Base-by-base conservation (phyloP, 2,888 invertebrate species). In the Archips xylosteana region DNA sequence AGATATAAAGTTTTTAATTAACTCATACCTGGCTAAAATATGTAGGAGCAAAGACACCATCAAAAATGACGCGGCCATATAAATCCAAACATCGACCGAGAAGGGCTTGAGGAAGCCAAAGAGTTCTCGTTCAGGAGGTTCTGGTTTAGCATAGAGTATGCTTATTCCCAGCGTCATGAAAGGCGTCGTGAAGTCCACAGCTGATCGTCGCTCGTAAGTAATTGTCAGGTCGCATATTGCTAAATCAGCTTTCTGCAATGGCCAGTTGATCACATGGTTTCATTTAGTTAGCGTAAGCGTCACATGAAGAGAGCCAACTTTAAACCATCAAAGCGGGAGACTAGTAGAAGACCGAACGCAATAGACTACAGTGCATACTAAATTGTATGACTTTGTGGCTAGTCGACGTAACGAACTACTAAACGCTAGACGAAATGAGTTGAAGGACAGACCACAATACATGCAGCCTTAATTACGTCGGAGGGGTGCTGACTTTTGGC, bases 131-230 rank as follows among this genome's bases (percentile, higher is more conserved):
- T 96, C 96, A 60, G 96, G 96, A 75, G 96, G 96, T 75, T 95
- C 95, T 5, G 98, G 96, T 83, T 97, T 97, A 81, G 97, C 96
- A 92, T 97, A 98, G 76, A 98, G 89, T 86, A 99, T 98, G 82
- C 98, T 97, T 80, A 98, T 98, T 75, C 98, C 98, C 76, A 99
- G 94, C 80, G 98, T 99, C 98, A 99, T 99, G 91, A 99, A 99
- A 0, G 99, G 99, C 92, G 98, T 98, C 0, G 98, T 98, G 88
- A 99, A 99, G 89, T 99, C 99, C 23, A 98, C 98, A 49, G 96
- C 97, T 78, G 96, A 96, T 79, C 99, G 96, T 70, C 99, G 95
- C 71, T 97, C 96, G 87, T 97, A 98, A 10, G 98, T 99, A 76
- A 99, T 99, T 2, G 99, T 99, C 79, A 99, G 94, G 85, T 99